A percentile compares a stretch with the other conserved stretches of the same genome.
These are phyloP conservation scores for Microchirus variegatus DNA, from an alignment of 2,797 vertebrate genomes.

Conservation along the genomic window DNA sequence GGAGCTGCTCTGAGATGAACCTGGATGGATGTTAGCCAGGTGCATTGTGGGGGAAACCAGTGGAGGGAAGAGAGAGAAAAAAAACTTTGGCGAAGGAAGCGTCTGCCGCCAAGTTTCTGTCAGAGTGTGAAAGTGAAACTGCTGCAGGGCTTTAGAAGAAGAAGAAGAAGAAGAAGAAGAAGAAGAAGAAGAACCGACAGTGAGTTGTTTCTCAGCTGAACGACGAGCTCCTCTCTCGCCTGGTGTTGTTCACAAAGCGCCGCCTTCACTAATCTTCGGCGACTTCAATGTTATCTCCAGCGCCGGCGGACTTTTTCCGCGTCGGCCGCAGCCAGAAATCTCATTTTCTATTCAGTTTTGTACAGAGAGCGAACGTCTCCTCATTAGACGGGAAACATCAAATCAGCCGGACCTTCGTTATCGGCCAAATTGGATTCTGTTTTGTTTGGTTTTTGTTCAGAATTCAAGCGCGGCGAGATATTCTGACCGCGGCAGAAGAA, in stretches of 20 bases:
- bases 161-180: not conserved
- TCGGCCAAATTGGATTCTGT: slow-evolving; percentile 35
- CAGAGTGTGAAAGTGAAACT: slow-evolving; percentile 19
- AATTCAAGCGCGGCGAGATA: slow-evolving; percentile 5
- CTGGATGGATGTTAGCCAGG: slow-evolving; percentile 29
- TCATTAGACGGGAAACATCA: slow-evolving; percentile 42
- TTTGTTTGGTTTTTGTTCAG: slow-evolving; percentile 16
- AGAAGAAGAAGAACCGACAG: not conserved
- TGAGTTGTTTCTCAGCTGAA: not conserved
- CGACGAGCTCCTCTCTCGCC: slow-evolving; percentile 3
- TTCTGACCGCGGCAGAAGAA: not conserved
- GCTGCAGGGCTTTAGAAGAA: slow-evolving; percentile 3
- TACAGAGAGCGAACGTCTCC: not conserved
- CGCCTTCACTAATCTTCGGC: slow-evolving; percentile 39
- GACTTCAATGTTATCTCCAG: slow-evolving; percentile 45
- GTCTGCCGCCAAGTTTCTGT: slow-evolving; percentile 41
- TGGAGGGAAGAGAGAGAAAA: no score
- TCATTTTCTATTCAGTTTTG: slow-evolving; percentile 16
- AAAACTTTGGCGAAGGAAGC: slow-evolving; percentile 7
- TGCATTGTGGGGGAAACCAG: slow-evolving; percentile 12
- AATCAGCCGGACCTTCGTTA: slow-evolving; percentile 25
- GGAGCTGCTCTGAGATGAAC: slow-evolving; percentile 22
- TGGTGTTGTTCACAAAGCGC: not conserved
- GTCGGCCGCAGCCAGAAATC: slow-evolving; percentile 11
- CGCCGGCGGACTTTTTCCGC: not conserved